phyloP scores from a whole-genome alignment of 2,113 vertebrate genomes.

The Reinhardtius hippoglossoides region DNA sequence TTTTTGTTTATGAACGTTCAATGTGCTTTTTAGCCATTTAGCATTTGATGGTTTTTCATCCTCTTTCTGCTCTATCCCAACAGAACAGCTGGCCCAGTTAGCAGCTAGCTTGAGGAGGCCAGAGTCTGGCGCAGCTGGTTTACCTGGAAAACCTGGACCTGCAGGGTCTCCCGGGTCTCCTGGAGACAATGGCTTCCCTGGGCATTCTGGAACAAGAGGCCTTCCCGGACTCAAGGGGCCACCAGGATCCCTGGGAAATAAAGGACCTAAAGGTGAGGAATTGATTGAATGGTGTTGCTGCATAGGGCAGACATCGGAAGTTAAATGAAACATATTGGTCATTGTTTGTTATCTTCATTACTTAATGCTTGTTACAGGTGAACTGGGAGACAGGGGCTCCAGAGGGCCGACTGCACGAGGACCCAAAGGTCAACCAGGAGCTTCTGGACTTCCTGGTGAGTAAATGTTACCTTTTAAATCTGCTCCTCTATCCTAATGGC shows the following conservation, averaged over 20 bases:
- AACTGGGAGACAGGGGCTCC: constrained; percentile 92
- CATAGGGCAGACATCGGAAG: neutral
- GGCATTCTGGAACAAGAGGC: constrained; percentile 91
- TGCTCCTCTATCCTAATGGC: neutral
- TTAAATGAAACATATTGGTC: neutral
- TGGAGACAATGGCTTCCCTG: constrained; percentile 94
- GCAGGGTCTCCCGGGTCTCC: constrained; percentile 88
- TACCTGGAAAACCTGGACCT: constrained; percentile 92
- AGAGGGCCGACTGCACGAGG: constrained; percentile 91
- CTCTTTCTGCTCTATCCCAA: constrained; percentile 48
- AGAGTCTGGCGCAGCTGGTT: constrained; percentile 89
- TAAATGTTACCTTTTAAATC: neutral
- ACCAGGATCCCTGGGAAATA: constrained; percentile 86
- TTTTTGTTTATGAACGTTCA: neutral
- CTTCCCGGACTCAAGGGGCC: constrained; percentile 97
- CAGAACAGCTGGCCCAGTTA: constrained; percentile 95
- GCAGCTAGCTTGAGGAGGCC: constrained; percentile 95
- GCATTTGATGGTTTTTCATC: neutral
- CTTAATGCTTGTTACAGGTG: constrained; percentile 82
- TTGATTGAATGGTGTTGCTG: neutral
- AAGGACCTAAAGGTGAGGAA: constrained; percentile 93
- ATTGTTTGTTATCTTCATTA: neutral
- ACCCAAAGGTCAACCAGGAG: constrained; percentile 90
- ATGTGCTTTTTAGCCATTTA: neutral
- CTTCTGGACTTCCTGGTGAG: constrained; percentile 92